Evolutionary conservation across 2,888 invertebrate genomes (phyloP).

Genomic region (Oeneis ivallda): DNA sequence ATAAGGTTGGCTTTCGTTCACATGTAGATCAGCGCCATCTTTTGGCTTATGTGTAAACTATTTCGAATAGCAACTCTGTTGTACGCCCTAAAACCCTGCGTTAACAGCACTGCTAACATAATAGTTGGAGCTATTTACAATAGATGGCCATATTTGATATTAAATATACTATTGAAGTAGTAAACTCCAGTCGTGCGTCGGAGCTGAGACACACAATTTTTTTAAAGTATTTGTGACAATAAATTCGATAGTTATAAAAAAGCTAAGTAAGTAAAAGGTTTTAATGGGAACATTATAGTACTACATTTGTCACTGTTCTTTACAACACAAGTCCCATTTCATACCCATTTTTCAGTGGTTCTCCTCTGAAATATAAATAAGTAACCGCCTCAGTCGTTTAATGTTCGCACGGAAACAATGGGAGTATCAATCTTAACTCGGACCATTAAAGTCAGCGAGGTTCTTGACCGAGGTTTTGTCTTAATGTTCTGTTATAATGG

Average conservation of each 20-base stretch:
- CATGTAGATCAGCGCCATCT: too few species aligned
- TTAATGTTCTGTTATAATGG: constrained; percentile 15
- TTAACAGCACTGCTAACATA: too few species aligned
- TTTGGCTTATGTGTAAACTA: too few species aligned
- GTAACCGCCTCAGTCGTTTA: constrained; percentile 8
- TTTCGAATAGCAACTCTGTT: too few species aligned
- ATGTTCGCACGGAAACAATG: constrained; percentile 17
- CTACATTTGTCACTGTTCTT: neutral
- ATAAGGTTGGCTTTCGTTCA: too few species aligned
- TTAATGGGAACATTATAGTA: constrained; percentile 8
- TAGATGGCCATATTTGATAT: too few species aligned
- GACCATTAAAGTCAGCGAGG: constrained; percentile 15
- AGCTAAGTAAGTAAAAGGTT: neutral
- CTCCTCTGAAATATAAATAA: constrained; percentile 16
- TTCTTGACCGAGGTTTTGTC: constrained; percentile 7
- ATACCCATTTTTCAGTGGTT: constrained; percentile 8
- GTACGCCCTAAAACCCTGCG: too few species aligned
- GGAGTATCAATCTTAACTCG: constrained; percentile 16
- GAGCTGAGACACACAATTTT: too few species aligned
- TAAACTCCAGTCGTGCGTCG: too few species aligned
- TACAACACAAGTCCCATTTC: neutral
- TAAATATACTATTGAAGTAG: too few species aligned
- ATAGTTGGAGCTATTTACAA: too few species aligned
- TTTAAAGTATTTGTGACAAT: too few species aligned
- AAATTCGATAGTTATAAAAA: neutral